phyloP scores from a whole-genome alignment of 2,797 vertebrate species.

The Phaenicophaeus curvirostris region DNA sequence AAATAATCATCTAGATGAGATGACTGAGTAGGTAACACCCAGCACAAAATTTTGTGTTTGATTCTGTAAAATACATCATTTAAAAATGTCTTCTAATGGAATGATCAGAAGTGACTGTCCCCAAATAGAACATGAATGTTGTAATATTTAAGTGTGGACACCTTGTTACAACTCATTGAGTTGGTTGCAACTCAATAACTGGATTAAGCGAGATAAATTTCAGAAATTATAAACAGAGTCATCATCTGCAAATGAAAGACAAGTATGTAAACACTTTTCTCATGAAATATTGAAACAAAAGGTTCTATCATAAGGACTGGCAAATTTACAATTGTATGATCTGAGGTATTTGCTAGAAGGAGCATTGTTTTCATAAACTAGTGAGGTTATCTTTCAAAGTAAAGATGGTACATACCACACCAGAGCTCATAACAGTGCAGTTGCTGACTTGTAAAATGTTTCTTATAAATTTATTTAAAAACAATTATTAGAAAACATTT shows the following conservation, averaged over 20 bases:
- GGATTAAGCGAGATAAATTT: background rate
- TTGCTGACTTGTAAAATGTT: background rate
- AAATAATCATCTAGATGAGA: background rate
- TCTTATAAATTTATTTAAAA: background rate
- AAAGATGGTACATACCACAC: background rate
- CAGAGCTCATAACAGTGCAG: background rate
- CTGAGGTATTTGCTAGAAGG: background rate
- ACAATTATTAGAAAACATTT: background rate
- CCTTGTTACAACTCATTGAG: background rate
- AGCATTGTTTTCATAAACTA: background rate
- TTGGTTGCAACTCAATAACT: background rate
- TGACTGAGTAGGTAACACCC: background rate
- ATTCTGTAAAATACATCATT: background rate
- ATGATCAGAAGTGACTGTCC: background rate
- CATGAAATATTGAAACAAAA: background rate
- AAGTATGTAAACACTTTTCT: background rate
- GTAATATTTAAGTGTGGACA: background rate
- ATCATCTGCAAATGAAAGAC: background rate
- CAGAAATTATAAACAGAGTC: background rate
- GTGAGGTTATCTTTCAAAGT: background rate
- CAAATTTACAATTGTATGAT: background rate
- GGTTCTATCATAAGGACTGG: rapidly evolving
- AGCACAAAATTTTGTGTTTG: background rate
- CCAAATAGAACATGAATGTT: background rate
- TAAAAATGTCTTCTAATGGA: background rate